Evolutionary conservation across 1,140 invertebrate genomes (phyloP).

Genomic region (Latrodectus geometricus): DNA sequence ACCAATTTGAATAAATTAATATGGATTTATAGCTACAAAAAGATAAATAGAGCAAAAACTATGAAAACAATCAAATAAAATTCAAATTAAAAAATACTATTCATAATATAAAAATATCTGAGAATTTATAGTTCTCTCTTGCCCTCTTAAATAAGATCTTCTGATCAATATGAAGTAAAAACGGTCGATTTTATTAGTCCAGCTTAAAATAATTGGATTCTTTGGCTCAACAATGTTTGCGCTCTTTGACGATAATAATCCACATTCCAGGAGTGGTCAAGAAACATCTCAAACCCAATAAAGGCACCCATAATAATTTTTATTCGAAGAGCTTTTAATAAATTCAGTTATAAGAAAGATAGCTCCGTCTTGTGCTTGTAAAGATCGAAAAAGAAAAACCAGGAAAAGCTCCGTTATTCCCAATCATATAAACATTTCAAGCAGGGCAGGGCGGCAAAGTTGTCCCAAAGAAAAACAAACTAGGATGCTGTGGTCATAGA

Average conservation of each 20-base stretch:
- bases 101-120: too few relatives aligned
- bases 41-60: too few relatives aligned
- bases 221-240: slow-evolving; percentile 48
- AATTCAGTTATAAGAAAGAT: slow-evolving; percentile 52
- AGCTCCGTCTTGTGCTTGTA: not conserved
- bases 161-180: not conserved
- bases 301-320: slow-evolving; percentile 44
- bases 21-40: too few relatives aligned
- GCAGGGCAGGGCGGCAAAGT: slow-evolving; percentile 50
- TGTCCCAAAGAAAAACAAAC: slow-evolving; percentile 57
- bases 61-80: too few relatives aligned
- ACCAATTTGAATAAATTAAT: too few relatives aligned
- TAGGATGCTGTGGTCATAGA: not conserved
- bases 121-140: too few relatives aligned
- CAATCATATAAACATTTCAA: slow-evolving; percentile 53
- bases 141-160: not conserved
- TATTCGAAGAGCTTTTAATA: slow-evolving; percentile 47
- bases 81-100: too few relatives aligned
- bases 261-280: slow-evolving; percentile 43
- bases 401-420: slow-evolving; percentile 36
- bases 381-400: slow-evolving; percentile 14
- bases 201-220: slow-evolving; percentile 55
- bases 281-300: slow-evolving; percentile 8
- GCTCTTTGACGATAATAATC: slow-evolving; percentile 31
- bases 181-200: slow-evolving; percentile 30